Conservation (phyloP, 2,888 invertebrate genomes). For the Mesopsocus fuscifrons region DNA sequence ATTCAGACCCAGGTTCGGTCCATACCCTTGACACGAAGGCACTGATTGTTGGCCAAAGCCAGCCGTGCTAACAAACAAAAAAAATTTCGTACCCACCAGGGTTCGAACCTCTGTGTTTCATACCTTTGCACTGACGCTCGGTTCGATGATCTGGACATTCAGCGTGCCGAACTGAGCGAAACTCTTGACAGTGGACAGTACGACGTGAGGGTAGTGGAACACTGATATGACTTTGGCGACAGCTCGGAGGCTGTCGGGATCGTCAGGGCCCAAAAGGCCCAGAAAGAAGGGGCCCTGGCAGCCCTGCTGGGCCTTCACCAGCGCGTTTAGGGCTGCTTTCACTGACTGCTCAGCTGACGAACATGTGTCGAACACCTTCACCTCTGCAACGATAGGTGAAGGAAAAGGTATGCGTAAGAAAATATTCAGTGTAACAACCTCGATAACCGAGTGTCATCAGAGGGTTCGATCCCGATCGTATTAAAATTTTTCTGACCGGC, state of each 20-base stretch:
- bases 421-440: too few relatives aligned
- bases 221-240: conserved; percentile 25
- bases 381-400: conserved; percentile 17
- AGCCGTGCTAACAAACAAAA: too few relatives aligned
- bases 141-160: conserved; percentile 8
- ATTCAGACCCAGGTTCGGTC: conserved; percentile 3
- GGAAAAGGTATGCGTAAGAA: conserved; percentile 11
- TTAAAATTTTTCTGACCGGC: too few relatives aligned
- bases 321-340: conserved; percentile 24
- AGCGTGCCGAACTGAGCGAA: background rate
- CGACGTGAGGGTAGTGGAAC: conserved; percentile 23
- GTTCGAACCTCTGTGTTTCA: too few relatives aligned
- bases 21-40: too few relatives aligned
- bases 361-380: conserved; percentile 24
- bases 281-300: conserved; percentile 24
- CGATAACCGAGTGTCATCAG: too few relatives aligned
- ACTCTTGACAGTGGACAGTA: conserved; percentile 14
- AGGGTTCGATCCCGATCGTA: background rate
- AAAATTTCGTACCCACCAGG: too few relatives aligned
- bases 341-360: conserved; percentile 23
- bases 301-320: conserved; percentile 24
- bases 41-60: too few relatives aligned
- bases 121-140: conserved; percentile 12
- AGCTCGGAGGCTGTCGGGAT: conserved; percentile 21
- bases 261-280: conserved; percentile 26